phyloP scores from a whole-genome alignment of 2,797 vertebrate genomes.

The Discoglossus pictus region DNA sequence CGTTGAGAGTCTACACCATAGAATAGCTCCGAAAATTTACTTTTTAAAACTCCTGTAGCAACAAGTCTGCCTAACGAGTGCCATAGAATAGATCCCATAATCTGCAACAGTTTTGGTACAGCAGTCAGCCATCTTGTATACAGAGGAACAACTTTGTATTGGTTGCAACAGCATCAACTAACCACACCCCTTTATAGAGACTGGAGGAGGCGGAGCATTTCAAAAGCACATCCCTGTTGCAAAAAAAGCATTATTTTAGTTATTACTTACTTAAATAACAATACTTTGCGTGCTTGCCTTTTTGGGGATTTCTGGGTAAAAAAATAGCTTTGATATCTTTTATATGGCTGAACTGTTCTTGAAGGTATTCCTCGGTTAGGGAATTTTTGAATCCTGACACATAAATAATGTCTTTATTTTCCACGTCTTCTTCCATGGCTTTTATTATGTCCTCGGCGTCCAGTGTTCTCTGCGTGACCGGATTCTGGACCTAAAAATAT shows the following conservation, averaged over 20 bases:
- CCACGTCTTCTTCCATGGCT: conserved; percentile 69
- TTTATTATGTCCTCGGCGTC: conserved; percentile 73
- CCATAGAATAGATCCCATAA: no score
- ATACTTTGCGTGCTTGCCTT: conserved; percentile 64
- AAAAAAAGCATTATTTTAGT: background rate
- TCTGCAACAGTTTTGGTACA: no score
- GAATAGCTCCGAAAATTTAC: no score
- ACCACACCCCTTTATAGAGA: no score
- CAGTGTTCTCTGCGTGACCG: conserved; percentile 69
- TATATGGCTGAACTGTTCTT: conserved; percentile 66
- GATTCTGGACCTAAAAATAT: conserved; percentile 77
- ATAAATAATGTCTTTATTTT: conserved; percentile 72
- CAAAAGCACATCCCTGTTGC: no score
- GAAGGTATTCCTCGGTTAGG: conserved; percentile 65
- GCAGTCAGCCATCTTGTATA: no score
- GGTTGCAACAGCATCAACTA: no score
- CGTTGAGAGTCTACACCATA: no score
- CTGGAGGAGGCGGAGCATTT: no score
- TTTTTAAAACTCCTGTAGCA: no score
- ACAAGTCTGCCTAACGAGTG: no score
- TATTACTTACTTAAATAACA: conserved; percentile 78
- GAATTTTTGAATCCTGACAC: conserved; percentile 63
- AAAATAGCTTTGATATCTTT: conserved; percentile 69
- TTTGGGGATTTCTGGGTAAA: conserved; percentile 62
- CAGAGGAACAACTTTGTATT: background rate